These are phyloP conservation scores for Psilanteris sp. DNA, from an alignment of 1,140 invertebrate genomes.

Conservation along the genomic window DNA sequence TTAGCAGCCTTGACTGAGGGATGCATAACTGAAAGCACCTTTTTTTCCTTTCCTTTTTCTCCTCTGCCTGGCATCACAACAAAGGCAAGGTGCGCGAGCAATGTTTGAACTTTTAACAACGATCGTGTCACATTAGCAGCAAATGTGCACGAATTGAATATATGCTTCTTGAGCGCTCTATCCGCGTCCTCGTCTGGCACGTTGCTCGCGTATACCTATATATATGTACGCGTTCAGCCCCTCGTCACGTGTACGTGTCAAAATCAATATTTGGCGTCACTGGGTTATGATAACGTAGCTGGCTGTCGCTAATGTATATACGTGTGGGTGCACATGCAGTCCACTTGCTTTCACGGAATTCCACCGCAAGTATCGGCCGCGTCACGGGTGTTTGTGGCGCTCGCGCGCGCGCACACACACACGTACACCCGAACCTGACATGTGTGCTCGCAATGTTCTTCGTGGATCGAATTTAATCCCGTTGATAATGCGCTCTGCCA, in stretches of 20 bases:
- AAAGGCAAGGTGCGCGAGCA: constrained; percentile 33
- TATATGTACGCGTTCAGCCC: constrained; percentile 62
- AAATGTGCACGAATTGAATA: constrained; percentile 54
- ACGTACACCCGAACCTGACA: constrained; percentile 7
- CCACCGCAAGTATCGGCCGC: constrained; percentile 51
- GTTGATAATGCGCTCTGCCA: constrained; percentile 52
- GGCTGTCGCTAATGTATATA: constrained; percentile 55
- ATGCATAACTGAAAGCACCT: constrained; percentile 3
- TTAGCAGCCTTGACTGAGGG: constrained; percentile 16
- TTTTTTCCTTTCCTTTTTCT: not conserved
- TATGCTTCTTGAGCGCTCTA: constrained; percentile 48
- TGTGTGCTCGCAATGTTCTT: constrained; percentile 50
- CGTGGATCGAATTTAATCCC: constrained; percentile 58
- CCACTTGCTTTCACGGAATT: constrained; percentile 63
- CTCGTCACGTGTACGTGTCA: constrained; percentile 77
- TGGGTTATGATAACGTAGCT: constrained; percentile 78
- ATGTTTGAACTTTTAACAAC: constrained; percentile 55
- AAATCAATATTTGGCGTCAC: constrained; percentile 80
- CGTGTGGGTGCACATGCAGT: constrained; percentile 53
- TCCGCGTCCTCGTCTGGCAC: not conserved
- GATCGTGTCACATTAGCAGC: constrained; percentile 51
- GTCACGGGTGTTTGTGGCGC: constrained; percentile 19
- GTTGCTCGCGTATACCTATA: not conserved
- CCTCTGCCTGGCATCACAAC: constrained; percentile 16
- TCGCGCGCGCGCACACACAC: constrained; percentile 9